Base-by-base conservation (phyloP, 2,888 invertebrate genomes). In the Drosophila vallismaia region DNA sequence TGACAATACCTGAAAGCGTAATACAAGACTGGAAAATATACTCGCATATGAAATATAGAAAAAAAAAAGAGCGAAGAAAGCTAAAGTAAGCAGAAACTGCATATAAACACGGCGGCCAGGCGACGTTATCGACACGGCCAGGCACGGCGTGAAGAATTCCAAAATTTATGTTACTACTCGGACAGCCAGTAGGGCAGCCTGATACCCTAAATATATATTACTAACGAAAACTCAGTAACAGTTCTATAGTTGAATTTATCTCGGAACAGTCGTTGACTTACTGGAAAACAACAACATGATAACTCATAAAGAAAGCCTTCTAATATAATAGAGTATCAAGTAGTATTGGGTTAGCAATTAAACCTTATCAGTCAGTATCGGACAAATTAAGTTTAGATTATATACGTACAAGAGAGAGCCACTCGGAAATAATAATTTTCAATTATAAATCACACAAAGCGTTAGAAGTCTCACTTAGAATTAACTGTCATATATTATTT, bases 31-130 rank as follows among this genome's bases (percentile, higher is more conserved):
- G 40, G 8, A 14, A 38, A 38, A 10, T 38, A 10, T 38, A 38
- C 12, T 38, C 12, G 12, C 12, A 5, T 38, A 10, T 33, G 6
- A 5, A 28, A 33, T 33, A 10, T 33, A 10, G 40, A 42, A 42
- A 42, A 48, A 31, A 46, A 42, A 42, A 42, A 48, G 24, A 46
- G 54, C 48, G 54, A 8, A 31, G 19, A 70, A 70, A 62, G 54
- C 51, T 19, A 48, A 12, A 52, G 73, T 55, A 72, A 70, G 63
- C 70, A 51, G 46, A 70, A 70, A 60, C 36, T 70, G 54, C 73
- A 70, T 45, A 42, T 54, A 52, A 51, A 72, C 50, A 70, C 64
- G 62, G 19, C 38, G 63, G 7, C 1, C 62, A 62, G 24, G 24
- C 60, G 50, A 54, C 53, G 56, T 29, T 53, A 53, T 69, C 69